Base-by-base conservation (phyloP, 2,888 invertebrate genomes). In the Dicyrtoma fusca region DNA sequence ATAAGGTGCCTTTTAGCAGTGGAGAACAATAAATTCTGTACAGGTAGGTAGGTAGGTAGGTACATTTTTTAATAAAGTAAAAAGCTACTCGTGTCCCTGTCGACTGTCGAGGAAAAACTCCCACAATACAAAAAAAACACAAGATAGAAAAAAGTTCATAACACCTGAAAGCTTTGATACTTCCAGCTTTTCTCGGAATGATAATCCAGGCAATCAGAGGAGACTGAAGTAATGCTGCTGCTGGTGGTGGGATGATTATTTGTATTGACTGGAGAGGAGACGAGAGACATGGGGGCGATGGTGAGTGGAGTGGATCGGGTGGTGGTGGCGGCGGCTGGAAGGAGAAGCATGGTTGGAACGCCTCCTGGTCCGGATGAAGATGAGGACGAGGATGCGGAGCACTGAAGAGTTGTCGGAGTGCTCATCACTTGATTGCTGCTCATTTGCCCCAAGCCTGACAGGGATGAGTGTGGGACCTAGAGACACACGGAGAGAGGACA, bases 91-190 rank as follows among this genome's bases (percentile, higher is more conserved):
- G 34, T 34, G 4, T 34, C 34, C 34, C n/a, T n/a, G 34, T n/a
- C n/a, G n/a, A n/a, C n/a, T n/a, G n/a, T n/a, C n/a, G n/a, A n/a
- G n/a, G n/a, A n/a, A n/a, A n/a, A n/a, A n/a, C n/a, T n/a, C 34
- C 8, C 34, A 34, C 34, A 8, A 34, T n/a, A 34, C 8, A 34
- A 34, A 34, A 3, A 34, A 34, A 8, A 34, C 34, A 34, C 34
- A 34, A 34, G 49, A 53, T 53, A 3, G n/a, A n/a, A 19, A 19
- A 19, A 17, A 53, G 61, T 19, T 68, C 68, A 68, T 68, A 68
- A 68, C n/a, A 68, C 55, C 73, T 82, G 82, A 72, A 83, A 81
- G 72, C 81, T 82, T 74, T 81, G 82, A 74, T 82, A 82, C 74
- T 82, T 82, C 82, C 82, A 82, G 17, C 77, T 76, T 65, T 78